These are phyloP conservation scores for Elgaria multicarinata DNA, from an alignment of 2,113 vertebrate species.

Conservation along the genomic window DNA sequence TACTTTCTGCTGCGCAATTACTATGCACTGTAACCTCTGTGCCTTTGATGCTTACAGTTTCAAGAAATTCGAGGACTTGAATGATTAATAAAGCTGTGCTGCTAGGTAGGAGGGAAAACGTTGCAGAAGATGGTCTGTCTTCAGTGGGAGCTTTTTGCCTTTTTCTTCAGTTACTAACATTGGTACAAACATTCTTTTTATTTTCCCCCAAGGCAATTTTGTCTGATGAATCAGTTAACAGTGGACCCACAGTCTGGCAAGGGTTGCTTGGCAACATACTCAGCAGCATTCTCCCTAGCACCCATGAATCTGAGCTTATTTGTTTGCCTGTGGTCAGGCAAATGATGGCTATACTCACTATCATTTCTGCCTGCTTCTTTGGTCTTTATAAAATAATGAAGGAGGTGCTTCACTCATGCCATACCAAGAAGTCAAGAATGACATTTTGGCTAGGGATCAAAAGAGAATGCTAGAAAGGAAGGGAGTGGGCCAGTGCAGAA, in stretches of 20 bases:
- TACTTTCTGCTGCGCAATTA: background rate
- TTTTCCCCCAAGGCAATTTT: constrained; percentile 21
- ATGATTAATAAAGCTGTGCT: background rate
- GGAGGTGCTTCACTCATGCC: background rate
- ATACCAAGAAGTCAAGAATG: background rate
- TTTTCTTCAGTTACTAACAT: background rate
- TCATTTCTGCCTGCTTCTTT: background rate
- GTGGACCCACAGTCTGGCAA: constrained; percentile 10
- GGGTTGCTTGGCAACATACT: constrained; percentile 23
- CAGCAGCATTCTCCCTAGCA: constrained; percentile 3
- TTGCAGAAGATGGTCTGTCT: background rate
- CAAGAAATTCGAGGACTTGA: background rate
- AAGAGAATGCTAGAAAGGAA: background rate
- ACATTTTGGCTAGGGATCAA: background rate
- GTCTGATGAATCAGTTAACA: constrained; percentile 25
- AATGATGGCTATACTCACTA: background rate
- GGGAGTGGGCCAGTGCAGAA: too few species aligned
- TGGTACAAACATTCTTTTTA: constrained; percentile 4
- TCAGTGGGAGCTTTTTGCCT: background rate
- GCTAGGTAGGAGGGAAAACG: background rate
- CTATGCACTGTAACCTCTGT: background rate
- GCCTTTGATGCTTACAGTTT: background rate
- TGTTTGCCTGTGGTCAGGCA: background rate
- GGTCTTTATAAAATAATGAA: background rate
- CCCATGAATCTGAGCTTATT: background rate